Evolutionary conservation across 1,140 invertebrate species (phyloP), one percentile per base, ranked within the genome.

Genomic region (Neotoxoptera formosana): DNA sequence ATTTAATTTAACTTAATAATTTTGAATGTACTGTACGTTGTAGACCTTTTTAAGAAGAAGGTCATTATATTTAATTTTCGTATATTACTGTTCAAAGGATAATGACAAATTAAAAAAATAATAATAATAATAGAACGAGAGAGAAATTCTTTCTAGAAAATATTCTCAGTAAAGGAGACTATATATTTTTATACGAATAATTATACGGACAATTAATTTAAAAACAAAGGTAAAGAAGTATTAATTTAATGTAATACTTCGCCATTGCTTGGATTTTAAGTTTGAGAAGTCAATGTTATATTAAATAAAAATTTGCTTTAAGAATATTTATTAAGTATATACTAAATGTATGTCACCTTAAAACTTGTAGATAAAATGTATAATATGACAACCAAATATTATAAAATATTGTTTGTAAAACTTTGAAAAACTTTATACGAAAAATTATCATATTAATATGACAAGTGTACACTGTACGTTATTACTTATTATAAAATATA

Each of bases 61-160:
- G 34, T 83, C 21, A 21, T 83, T 83, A 36, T 83, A 83, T 23
- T 34, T 41, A 41, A 36, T 83, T 83, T 83, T 20, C 20, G 21
- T 41, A 23, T 83, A 83, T 83, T 83, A 41, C 21, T 41, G 81
- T 41, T 23, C 21, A 83, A 34, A 83, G 20, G 20, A 34, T 41
- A 83, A 34, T 11, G 34, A 83, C 81, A 83, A n/a, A 83, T 36
- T 83, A 83, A 83, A 83, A 34, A 83, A 86, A 87, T 48, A 87
- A 87, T 30, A 45, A 67, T 67, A 67, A 67, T n/a, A 67, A n/a
- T 11, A 25, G 20, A 86, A 86, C 11, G 9, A 86, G 6, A 86
- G 41, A 45, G 9, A 45, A 41, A 14, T 86, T 45, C 25, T 86
- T 23, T 45, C 25, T 11, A n/a, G 83, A 45, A 86, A 86, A 86